A percentile compares a stretch with the other conserved stretches of the same genome.
These are phyloP conservation scores for Heliothis virescens DNA, from an alignment of 1,140 invertebrate species.

Conservation along the genomic window DNA sequence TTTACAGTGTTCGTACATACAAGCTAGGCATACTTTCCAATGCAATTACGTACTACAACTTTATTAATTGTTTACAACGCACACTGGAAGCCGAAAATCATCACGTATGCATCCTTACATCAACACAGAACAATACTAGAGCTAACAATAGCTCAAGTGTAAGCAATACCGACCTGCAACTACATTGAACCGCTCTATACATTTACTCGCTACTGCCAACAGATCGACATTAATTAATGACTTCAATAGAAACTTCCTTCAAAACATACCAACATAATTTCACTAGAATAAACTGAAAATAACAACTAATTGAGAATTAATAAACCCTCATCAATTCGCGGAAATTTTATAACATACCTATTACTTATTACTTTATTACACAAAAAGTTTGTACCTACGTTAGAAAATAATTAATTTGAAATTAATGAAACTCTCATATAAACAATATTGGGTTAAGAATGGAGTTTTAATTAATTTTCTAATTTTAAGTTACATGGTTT, in stretches of 20 bases:
- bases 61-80: background rate
- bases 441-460: conserved; percentile 37
- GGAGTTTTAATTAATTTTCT: conserved; percentile 71
- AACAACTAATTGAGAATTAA: conserved; percentile 8
- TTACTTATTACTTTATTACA: background rate
- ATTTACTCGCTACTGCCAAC: background rate
- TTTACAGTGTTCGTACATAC: too few relatives aligned
- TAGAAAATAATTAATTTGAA: conserved; percentile 24
- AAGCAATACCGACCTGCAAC: background rate
- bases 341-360: conserved; percentile 13
- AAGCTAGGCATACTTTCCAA: too few relatives aligned
- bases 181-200: background rate
- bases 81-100: background rate
- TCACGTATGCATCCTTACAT: background rate
- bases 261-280: background rate
- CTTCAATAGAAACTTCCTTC: background rate
- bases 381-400: conserved; percentile 1
- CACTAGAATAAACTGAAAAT: background rate
- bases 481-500: conserved; percentile 53
- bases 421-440: conserved; percentile 36
- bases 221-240: conserved; percentile 4
- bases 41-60: background rate
- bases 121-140: background rate
- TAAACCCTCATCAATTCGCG: conserved; percentile 13
- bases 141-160: conserved; percentile 4